Base-by-base conservation (phyloP, 2,113 vertebrate species). In the Gorsachius goisagi region DNA sequence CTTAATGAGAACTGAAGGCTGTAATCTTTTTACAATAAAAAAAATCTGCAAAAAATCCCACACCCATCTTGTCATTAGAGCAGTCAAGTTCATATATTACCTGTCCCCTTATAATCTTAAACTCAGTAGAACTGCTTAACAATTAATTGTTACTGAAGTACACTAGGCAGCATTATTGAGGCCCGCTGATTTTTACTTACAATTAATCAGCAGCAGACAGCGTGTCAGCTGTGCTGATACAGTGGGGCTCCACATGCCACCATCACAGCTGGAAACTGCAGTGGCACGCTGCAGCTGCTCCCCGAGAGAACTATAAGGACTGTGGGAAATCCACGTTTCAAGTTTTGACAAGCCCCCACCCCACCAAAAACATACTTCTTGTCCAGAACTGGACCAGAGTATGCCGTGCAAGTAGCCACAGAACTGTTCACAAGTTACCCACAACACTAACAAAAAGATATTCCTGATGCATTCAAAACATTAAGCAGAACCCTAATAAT, bases 371-470 rank as follows among this genome's bases (percentile, higher is more conserved):
- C 20, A 16, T 19, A 52, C 11, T 41, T 35, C 30, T 37, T 33
- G 9, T 30, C 30, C 37, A 69, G 37, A 90, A 73, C 15, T 11
- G 10, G 19, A 41, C 37, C 53, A 67, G 17, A 45, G 28, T 28
- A 41, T 69, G 30, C 20, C 2, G 2, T 18, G 52, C 0, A 0
- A 66, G 11, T 23, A 62, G 32, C 16, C 24, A 53, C 22, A 22
- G 15, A 66, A 49, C 16, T 19, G 16, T 30, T 78, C 22, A 47
- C 16, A 81, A 27, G 12, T 21, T 84, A 27, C 22, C 17, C 59
- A 53, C 18, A 72, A 35, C 4, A 8, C 33, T 23, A 59, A 41
- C 4, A 71, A 60, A 75, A 32, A 58, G 12, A 58, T 30, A 67
- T 2, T 39, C 30, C 16, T 14, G 23, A 20, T 3, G 7, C 26